A percentile compares a stretch with the other conserved stretches of the same genome.
These are phyloP conservation scores for Poecilus cupreus DNA, from an alignment of 2,888 invertebrate genomes.

Conservation along the genomic window DNA sequence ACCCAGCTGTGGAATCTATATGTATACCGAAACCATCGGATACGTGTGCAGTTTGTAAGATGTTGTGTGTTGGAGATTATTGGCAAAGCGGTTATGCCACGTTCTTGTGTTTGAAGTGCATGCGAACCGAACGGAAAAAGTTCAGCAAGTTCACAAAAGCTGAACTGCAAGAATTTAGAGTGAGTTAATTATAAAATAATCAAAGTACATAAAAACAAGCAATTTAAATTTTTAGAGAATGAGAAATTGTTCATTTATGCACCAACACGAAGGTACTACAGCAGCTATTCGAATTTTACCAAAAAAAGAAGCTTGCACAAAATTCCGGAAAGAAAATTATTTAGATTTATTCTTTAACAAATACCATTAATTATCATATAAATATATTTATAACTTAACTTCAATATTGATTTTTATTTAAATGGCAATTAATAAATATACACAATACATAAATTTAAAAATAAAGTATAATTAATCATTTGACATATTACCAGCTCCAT, in stretches of 20 bases:
- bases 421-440: slow-evolving; percentile 14
- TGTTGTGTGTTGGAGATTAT: slow-evolving; percentile 72
- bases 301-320: slow-evolving; percentile 66
- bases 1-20: slow-evolving; percentile 71
- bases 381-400: not conserved
- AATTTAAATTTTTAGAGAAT: slow-evolving; percentile 66
- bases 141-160: slow-evolving; percentile 66
- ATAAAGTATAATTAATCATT: slow-evolving; percentile 24
- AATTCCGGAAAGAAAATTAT: slow-evolving; percentile 70
- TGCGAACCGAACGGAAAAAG: slow-evolving; percentile 69
- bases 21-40: slow-evolving; percentile 71
- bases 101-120: slow-evolving; percentile 73
- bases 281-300: slow-evolving; percentile 68
- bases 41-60: slow-evolving; percentile 71
- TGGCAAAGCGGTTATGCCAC: slow-evolving; percentile 71
- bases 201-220: not conserved
- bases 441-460: not conserved
- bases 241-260: slow-evolving; percentile 70
- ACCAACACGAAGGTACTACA: slow-evolving; percentile 70
- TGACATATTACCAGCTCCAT: slow-evolving; percentile 64
- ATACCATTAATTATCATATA: not conserved
- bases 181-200: slow-evolving; percentile 60
- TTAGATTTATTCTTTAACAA: slow-evolving; percentile 63
- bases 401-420: not conserved
- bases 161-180: slow-evolving; percentile 67